Evolutionary conservation across 2,113 vertebrate genomes (phyloP).

Genomic region (Ginglymostoma cirratum): DNA sequence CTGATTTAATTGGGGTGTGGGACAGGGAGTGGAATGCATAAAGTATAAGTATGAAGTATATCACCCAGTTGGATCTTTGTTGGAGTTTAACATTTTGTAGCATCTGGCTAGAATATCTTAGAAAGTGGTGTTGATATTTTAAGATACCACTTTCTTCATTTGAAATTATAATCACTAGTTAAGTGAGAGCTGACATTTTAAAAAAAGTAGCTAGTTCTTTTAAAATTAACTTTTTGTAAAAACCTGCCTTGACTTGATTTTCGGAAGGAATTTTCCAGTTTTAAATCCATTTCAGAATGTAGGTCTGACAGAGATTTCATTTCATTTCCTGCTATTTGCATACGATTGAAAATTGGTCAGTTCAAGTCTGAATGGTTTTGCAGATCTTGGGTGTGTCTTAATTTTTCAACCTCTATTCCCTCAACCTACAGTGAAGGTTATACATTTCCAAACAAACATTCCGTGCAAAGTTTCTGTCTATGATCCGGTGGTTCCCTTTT

Average conservation of each 20-base stretch:
- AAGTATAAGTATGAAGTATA: background rate
- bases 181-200: background rate
- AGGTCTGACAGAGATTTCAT: background rate
- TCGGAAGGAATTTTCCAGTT: background rate
- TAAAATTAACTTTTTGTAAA: background rate
- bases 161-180: background rate
- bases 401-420: background rate
- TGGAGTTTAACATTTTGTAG: background rate
- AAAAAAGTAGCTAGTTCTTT: background rate
- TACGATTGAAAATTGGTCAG: background rate
- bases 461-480: background rate
- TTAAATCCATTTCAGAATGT: background rate
- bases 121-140: background rate
- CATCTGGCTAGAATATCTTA: background rate
- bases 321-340: background rate
- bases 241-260: background rate
- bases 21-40: too few species aligned
- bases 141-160: background rate
- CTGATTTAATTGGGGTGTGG: background rate
- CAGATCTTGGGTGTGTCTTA: background rate
- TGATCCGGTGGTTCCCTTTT: background rate
- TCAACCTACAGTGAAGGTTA: background rate
- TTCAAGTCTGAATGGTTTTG: background rate
- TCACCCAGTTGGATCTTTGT: background rate
- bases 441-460: background rate